These are phyloP conservation scores for mouse (Mus musculus) DNA, from an alignment of 2,113 vertebrate genomes.

Conservation along the genomic window DNA sequence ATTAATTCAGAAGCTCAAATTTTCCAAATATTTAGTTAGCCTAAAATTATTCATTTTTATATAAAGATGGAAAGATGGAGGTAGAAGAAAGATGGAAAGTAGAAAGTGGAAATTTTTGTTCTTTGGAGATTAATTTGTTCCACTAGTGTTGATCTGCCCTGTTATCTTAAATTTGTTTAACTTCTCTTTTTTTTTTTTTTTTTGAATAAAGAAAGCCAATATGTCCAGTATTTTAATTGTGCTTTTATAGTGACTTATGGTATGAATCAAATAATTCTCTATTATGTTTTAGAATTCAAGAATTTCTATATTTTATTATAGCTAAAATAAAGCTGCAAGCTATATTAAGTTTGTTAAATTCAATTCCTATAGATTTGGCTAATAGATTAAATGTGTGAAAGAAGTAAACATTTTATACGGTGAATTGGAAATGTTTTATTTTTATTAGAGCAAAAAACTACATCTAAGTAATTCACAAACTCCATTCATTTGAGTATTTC, in stretches of 20 bases:
- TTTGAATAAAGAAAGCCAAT: not conserved
- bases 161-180: not conserved
- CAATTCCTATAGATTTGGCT: not conserved
- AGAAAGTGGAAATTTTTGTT: slow-evolving; percentile 23
- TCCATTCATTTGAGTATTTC: not conserved
- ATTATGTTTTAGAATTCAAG: not conserved
- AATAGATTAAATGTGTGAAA: not conserved
- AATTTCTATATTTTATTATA: not conserved
- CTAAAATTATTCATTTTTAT: not conserved
- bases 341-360: not conserved
- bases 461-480: not conserved
- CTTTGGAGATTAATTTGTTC: slow-evolving; percentile 7
- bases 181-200: not conserved
- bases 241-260: not conserved
- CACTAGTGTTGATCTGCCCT: not conserved
- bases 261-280: not conserved
- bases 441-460: not conserved
- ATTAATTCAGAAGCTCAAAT: not conserved
- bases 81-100: not conserved
- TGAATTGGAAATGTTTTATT: not conserved
- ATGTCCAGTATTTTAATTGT: not conserved
- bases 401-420: not conserved
- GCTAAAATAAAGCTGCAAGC: not conserved
- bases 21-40: slow-evolving; percentile 43
- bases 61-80: not conserved